Evolutionary conservation across 2,888 invertebrate genomes (phyloP).

Genomic region (Liodrosophila aerea): DNA sequence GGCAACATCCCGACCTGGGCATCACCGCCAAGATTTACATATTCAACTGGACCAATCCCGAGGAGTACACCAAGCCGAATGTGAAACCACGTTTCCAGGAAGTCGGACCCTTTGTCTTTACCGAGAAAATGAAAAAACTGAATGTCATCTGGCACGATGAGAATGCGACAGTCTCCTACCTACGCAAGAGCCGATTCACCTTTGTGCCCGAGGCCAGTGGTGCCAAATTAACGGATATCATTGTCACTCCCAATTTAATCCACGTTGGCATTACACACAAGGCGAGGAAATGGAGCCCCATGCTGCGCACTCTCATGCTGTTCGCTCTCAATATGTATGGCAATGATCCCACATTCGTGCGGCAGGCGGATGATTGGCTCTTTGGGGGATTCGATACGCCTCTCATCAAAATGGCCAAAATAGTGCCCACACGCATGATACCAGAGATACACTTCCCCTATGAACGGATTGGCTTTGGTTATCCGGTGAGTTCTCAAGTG

Average conservation of each 20-base stretch:
- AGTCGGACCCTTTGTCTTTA: conserved; percentile 86
- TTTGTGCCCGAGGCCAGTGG: conserved; percentile 82
- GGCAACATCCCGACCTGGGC: conserved; percentile 87
- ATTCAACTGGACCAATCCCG: conserved; percentile 91
- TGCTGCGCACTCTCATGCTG: conserved; percentile 82
- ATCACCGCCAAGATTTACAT: conserved; percentile 86
- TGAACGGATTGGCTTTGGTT: conserved; percentile 94
- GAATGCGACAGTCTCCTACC: conserved; percentile 89
- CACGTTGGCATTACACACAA: conserved; percentile 61
- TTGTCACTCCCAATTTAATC: conserved; percentile 65
- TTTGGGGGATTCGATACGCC: conserved; percentile 91
- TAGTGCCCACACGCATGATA: conserved; percentile 84
- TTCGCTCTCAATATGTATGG: conserved; percentile 84
- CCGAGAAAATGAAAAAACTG: conserved; percentile 86
- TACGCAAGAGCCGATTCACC: conserved; percentile 86
- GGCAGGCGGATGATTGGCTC: conserved; percentile 86
- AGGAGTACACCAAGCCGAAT: conserved; percentile 83
- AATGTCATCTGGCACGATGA: conserved; percentile 88
- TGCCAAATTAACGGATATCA: conserved; percentile 52
- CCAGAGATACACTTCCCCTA: conserved; percentile 84
- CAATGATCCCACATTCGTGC: conserved; percentile 84
- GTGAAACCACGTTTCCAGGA: conserved; percentile 84
- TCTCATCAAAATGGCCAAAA: conserved; percentile 83
- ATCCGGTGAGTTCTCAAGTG: conserved; percentile 83
- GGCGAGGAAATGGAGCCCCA: conserved; percentile 52